Evolutionary conservation across 1,140 invertebrate genomes (phyloP).

Genomic region (Ceratina japonica): DNA sequence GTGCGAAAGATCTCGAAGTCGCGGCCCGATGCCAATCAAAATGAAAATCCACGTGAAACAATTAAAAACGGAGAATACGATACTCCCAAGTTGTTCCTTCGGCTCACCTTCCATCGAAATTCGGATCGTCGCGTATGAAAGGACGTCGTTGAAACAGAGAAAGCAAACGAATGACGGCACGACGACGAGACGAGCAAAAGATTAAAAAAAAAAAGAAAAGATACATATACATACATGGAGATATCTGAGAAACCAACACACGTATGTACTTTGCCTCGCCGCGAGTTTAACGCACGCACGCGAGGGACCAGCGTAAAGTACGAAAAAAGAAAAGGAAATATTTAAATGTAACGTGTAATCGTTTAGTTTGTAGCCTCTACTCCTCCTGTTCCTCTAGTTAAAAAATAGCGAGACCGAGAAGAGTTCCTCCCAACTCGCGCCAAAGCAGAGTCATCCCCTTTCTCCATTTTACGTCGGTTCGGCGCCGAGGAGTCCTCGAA

Average conservation of each 20-base stretch:
- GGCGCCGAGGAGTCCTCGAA: constrained; percentile 24
- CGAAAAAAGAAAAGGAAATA: constrained; percentile 50
- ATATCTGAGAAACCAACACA: constrained; percentile 15
- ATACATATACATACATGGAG: background rate
- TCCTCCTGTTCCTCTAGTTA: constrained; percentile 47
- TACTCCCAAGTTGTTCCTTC: constrained; percentile 24
- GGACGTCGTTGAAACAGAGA: background rate
- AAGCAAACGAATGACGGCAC: background rate
- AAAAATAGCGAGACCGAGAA: constrained; percentile 56
- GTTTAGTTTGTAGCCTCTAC: constrained; percentile 72
- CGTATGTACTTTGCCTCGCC: constrained; percentile 22
- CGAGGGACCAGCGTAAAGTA: constrained; percentile 48
- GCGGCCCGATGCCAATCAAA: constrained; percentile 65
- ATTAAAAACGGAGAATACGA: constrained; percentile 37
- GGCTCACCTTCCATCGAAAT: constrained; percentile 20
- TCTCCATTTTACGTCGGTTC: constrained; percentile 16
- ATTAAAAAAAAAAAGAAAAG: background rate
- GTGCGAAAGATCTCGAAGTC: constrained; percentile 46
- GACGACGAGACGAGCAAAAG: background rate
- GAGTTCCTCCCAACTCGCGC: constrained; percentile 47
- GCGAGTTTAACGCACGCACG: constrained; percentile 21
- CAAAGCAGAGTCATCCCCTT: constrained; percentile 21
- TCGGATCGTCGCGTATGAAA: background rate
- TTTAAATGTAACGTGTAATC: constrained; percentile 73
- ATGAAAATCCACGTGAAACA: constrained; percentile 10